Base-by-base conservation (phyloP, 2,888 invertebrate species). In the Amiota minor region DNA sequence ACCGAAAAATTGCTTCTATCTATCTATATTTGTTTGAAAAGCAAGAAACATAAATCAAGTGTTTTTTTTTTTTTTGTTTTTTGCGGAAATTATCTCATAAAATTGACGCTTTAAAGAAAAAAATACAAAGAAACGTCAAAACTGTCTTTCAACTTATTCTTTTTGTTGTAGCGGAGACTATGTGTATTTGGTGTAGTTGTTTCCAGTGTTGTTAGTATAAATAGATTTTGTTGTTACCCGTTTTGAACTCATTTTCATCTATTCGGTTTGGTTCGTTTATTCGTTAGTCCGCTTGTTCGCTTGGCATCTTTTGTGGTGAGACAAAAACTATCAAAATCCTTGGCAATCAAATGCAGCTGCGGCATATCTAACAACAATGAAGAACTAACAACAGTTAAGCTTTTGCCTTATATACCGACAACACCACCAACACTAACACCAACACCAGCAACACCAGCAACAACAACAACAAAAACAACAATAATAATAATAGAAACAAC, bases 341-440 rank as follows among this genome's bases (percentile, higher is more conserved):
- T 47, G 73, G 65, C 74, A 73, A 74, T 76, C 76, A 76, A 69
- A 70, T 74, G 73, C 76, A 76, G 76, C 76, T 76, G 76, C 59
- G 72, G 47, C 70, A 12, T 20, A n/a, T 35, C 23, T 23, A 14
- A 3, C 14, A n/a, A 70, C 35, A 20, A 12, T 12, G 6, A n/a
- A 53, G 12, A 53, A 53, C 53, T n/a, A n/a, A n/a, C 12, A 53
- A 12, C n/a, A 53, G n/a, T n/a, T n/a, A 53, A n/a, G 53, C 53
- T n/a, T n/a, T 35, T 35, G 35, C 35, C 35, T 35, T 35, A 35
- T 35, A 35, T 35, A 35, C 35, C 61, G 69, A 68, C 64, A 50
- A 55, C 50, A 62, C 45, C 18, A 71, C 50, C 50, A 61, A 71
- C 20, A 72, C 53, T 55, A 72, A 64, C 55, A 69, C 59, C 45